Base-by-base conservation (phyloP, 2,797 vertebrate species). In the Echeneis naucrates region DNA sequence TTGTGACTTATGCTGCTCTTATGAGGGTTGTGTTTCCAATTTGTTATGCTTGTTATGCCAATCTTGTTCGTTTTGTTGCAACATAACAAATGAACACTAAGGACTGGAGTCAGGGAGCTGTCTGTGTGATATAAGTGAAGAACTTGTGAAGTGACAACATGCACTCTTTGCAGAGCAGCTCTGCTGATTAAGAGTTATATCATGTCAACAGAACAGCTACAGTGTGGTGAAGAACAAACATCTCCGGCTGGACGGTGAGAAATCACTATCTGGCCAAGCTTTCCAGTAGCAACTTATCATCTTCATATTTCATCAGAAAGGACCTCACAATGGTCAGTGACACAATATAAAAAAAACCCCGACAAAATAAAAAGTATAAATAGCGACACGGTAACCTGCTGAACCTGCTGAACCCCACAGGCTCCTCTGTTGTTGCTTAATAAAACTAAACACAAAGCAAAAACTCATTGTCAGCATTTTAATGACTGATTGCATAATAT, bases 1-100 rank as follows among this genome's bases (percentile, higher is more conserved):
- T 32, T 67, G 52, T 80, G 38, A 50, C 58, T 58, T 48, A 54
- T 12, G 59, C 2, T 27, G 27, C 65, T 9, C 21, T 63, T 45
- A n/a, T n/a, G 19, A 35, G 26, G 59, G 26, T 27, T 70, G 50
- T 26, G 24, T 47, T 52, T 61, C 27, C 12, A 23, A 54, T 48
- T 51, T 21, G 10, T 58, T 50, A 26, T 2, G 8, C 47, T 54
- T 57, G n/a, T n/a, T n/a, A 23, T 5, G 30, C 10, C 45, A 48
- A 24, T 4, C 4, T 44, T 0, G 1, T 17, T 66, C 44, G 38
- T 19, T 77, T 64, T 56, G 55, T 69, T 56, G 52, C 19, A 13
- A 26, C 52, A 33, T 45, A 27, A 35, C 16, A 30, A 38, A 65
- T 56, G 45, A 55, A 58, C n/a, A 12, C 44, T 21, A 19, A n/a